phyloP scores from a whole-genome alignment of 2,888 invertebrate species.

The Eucriotettix oculatus region DNA sequence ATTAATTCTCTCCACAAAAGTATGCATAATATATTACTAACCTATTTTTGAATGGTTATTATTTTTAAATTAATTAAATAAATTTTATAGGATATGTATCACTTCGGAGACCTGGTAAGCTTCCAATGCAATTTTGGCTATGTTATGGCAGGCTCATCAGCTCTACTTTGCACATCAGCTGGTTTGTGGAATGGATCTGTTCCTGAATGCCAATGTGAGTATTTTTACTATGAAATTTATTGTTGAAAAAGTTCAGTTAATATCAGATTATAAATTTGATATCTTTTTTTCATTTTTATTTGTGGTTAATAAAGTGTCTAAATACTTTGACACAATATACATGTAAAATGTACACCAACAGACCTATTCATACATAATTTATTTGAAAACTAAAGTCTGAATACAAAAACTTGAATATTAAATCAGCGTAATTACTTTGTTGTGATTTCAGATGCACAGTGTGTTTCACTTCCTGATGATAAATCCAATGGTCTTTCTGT shows the following conservation, averaged over 20 bases:
- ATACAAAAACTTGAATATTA: background rate
- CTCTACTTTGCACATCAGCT: slow-evolving; percentile 71
- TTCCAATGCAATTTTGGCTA: slow-evolving; percentile 94
- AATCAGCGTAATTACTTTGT: background rate
- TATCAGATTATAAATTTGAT: no score
- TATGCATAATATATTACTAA: slow-evolving; percentile 12
- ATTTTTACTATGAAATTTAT: background rate
- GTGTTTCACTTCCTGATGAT: slow-evolving; percentile 77
- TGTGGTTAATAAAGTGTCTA: background rate
- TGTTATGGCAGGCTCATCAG: slow-evolving; percentile 74
- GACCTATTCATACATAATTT: no score
- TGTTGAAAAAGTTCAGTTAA: no score
- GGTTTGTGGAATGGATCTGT: slow-evolving; percentile 89
- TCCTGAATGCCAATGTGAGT: slow-evolving; percentile 84
- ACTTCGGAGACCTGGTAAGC: slow-evolving; percentile 75
- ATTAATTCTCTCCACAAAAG: slow-evolving; percentile 61
- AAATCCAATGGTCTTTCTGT: slow-evolving; percentile 72
- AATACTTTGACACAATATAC: no score
- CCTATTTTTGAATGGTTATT: background rate
- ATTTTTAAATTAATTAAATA: background rate
- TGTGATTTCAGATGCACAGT: slow-evolving; percentile 57
- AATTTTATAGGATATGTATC: slow-evolving; percentile 42
- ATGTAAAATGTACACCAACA: no score
- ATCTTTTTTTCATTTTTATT: background rate
- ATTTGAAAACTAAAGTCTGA: no score